Evolutionary conservation across 2,113 vertebrate species (phyloP), one percentile per base, ranked within the genome.

Genomic region (Hydrochoerus hydrochaeris): DNA sequence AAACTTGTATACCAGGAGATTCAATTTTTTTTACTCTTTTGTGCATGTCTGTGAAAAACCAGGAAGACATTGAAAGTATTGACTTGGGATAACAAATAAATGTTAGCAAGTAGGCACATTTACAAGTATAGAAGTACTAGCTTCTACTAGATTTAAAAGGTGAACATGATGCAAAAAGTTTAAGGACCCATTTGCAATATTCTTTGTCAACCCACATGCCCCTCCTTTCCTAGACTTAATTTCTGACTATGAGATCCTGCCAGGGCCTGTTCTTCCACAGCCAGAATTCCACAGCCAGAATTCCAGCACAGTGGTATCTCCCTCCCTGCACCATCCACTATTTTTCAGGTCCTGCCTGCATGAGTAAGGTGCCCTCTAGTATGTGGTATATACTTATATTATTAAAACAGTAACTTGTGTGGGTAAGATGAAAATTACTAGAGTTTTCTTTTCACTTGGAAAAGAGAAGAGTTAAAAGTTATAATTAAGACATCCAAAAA

Each of bases 401-500:
- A 65, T 49, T 94, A n/a, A 73, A 83, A 17, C n/a, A 19, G 85
- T 24, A 60, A 41, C 5, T 26, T 49, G 32, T n/a, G 7, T 44
- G 38, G 28, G 32, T 88, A 54, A 91, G 80, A 75, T 30, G 44
- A 67, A 52, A 89, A 78, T 77, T n/a, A 57, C 85, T 88, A 58
- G 17, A 71, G 22, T 78, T 84, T 26, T 84, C 20, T 75, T 67
- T 97, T 97, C 13, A 28, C 80, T 81, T 87, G 93, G 46, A 96
- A 95, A 86, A 38, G 26, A 90, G 5, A 54, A 88, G 63, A 86
- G 16, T 30, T 88, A 30, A 71, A 52, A 96, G 58, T 90, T 69
- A 35, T 69, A 52, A 83, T 22, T 85, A 69, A 41, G 44, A 1
- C 81, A 57, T 96, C 58, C 80, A 71, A 85, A 54, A 78, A 6